Evolutionary conservation across 2,797 vertebrate genomes (phyloP).

Genomic region (Acridotheres tristis): DNA sequence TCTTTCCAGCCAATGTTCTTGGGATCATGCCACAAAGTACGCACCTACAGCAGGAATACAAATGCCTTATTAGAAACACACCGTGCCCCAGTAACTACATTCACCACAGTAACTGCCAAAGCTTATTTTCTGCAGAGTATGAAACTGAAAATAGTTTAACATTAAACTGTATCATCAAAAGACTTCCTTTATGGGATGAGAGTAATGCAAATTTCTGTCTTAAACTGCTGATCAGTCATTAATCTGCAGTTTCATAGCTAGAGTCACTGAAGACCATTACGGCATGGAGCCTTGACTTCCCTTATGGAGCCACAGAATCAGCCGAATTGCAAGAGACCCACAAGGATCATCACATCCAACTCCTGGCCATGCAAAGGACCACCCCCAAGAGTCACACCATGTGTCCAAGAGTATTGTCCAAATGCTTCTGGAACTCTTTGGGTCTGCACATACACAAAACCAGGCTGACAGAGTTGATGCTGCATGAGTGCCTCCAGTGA

Average conservation of each 20-base stretch:
- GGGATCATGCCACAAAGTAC: constrained; percentile 96
- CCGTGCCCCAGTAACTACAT: fast-evolving
- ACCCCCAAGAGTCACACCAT: neutral
- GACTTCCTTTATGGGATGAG: neutral
- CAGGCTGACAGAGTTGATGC: neutral
- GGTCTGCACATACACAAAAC: neutral
- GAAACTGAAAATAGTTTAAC: neutral
- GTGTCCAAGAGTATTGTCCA: neutral
- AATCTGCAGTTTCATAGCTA: neutral
- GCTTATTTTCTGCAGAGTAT: neutral
- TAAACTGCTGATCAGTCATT: neutral
- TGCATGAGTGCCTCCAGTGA: neutral
- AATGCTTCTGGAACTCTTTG: neutral
- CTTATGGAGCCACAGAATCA: neutral
- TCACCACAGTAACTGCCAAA: neutral
- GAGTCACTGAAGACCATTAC: neutral
- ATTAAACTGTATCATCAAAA: neutral
- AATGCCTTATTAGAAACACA: neutral
- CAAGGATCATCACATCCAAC: neutral
- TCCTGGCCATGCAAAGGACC: neutral
- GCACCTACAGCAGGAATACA: constrained; percentile 80
- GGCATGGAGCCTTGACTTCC: fast-evolving
- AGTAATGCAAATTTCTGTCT: neutral
- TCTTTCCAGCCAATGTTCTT: constrained; percentile 99
- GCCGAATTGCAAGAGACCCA: neutral